Evolutionary conservation across 2,113 vertebrate genomes (phyloP), one percentile per base, ranked within the genome.

Genomic region (Larimichthys polyactis): DNA sequence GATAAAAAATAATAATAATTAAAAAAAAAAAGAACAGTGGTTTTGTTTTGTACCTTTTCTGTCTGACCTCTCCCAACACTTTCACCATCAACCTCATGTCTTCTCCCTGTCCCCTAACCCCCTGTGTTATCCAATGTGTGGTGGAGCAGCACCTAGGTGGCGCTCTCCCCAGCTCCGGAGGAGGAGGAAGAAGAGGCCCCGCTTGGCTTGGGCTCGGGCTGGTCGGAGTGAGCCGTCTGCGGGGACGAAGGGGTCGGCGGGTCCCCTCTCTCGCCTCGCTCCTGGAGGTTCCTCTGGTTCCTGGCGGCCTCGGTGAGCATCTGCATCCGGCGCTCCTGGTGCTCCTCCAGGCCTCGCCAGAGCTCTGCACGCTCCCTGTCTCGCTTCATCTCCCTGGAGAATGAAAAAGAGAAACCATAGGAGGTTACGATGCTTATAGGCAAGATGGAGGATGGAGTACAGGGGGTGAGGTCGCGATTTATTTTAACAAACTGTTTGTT

Each of bases 331-430:
- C 96, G 95, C 79, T 97, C 95, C 92, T 95, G 95, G 46, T 96
- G 93, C 79, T 97, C 96, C 68, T 98, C 97, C 90, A 98, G 91
- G 49, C 94, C 95, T 83, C 93, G 93, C 97, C 97, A 98, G 52
- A 98, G 94, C 73, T 97, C 97, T 2, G 94, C 85, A 2, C 97
- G 95, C 72, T 97, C 97, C 81, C 88, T 88, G 67, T 97, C 97
- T 72, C 96, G 94, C 93, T 97, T 97, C 90, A 96, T 84, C 91
- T 97, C 97, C 91, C 97, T 98, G 90, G 11, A 3, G 16, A 6
- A 4, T 27, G 22, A 40, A 40, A 19, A 52, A 51, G 27, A 19
- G 49, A 52, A n/a, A 15, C 36, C 36, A 44, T n/a, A 63, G 1
- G 19, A n/a, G 12, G 12, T 65, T 65, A 46, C 1, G 4, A 46